Base-by-base conservation (phyloP, 1,140 invertebrate genomes). In the Palaemon carinicauda region DNA sequence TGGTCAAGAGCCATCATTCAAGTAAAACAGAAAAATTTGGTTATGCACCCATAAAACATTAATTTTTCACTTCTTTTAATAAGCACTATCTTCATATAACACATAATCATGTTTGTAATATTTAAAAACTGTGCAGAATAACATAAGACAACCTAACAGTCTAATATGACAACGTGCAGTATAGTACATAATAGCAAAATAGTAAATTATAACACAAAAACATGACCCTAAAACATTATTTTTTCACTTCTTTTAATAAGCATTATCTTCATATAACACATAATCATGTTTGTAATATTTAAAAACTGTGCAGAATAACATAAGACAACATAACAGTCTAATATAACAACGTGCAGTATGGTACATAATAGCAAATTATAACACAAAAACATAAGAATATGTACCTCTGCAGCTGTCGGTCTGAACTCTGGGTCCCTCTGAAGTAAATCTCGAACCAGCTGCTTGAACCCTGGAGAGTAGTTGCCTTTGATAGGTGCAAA, bases 401-500 rank as follows among this genome's bases (percentile, higher is more conserved):
- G 29, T 21, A 87, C 92, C 88, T 94, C 92, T 52, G 93, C 92
- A 1, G 95, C 94, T 12, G 93, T 93, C 17, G 95, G 95, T 41
- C 95, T 91, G 71, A 93, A 92, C 88, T 92, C 90, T n/a, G 95
- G 94, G 90, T 95, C 92, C 90, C 94, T 92, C 91, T 95, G 94
- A 3, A 96, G 92, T 21, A 96, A 90, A 88, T 93, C 93, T 81
- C 92, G 92, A 24, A 95, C 92, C 3, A 96, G 90, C 84, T 94
- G 93, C 82, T 94, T 93, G 75, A 96, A 92, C 27, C 93, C 93
- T 19, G 93, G 92, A 19, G 95, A 95, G 90, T 96, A 96, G 83
- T 93, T 94, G 3, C 92, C 92, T 50, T 94, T 93, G n/a, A 94
- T 91, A 19, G 93, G 93, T 21, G 93, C 92, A 91, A 93, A 94